phyloP scores from a whole-genome alignment of 2,888 invertebrate species.

The Noctua janthe region DNA sequence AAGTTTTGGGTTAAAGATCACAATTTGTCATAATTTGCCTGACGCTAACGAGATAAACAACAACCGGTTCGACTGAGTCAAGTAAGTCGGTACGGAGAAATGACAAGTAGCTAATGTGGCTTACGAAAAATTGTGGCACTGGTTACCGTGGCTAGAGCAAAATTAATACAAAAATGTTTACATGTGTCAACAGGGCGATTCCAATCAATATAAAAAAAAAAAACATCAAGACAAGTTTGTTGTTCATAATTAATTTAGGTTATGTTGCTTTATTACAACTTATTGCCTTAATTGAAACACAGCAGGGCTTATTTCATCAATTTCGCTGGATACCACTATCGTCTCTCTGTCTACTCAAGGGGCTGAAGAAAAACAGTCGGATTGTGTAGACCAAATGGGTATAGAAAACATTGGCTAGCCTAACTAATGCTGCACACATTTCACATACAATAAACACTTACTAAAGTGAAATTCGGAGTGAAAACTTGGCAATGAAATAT shows the following conservation, averaged over 20 bases:
- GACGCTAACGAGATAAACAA: slow-evolving; percentile 37
- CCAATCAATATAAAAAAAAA: not conserved
- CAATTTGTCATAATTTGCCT: slow-evolving; percentile 45
- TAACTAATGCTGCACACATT: not conserved
- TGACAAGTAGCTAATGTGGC: not conserved
- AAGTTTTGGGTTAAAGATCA: slow-evolving; percentile 25
- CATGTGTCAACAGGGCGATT: not conserved
- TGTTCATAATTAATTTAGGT: too few relatives aligned
- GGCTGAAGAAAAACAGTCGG: not conserved
- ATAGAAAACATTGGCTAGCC: slow-evolving; percentile 3
- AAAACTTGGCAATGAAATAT: slow-evolving; percentile 55
- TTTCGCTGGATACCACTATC: not conserved
- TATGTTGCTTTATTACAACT: not conserved
- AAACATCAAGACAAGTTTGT: not conserved
- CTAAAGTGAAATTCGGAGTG: slow-evolving; percentile 40
- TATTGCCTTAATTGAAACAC: not conserved
- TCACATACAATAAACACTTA: slow-evolving; percentile 21
- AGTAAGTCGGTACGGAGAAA: slow-evolving; percentile 6
- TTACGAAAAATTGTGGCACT: slow-evolving; percentile 16
- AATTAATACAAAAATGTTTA: not conserved
- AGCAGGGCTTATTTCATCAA: not conserved
- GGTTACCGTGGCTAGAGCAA: not conserved
- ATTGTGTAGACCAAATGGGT: too few relatives aligned
- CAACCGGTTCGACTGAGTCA: slow-evolving; percentile 19
- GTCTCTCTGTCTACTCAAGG: not conserved